Evolutionary conservation across 2,113 vertebrate species (phyloP), one percentile per base, ranked within the genome.

Genomic region (Misgurnus anguillicaudatus): DNA sequence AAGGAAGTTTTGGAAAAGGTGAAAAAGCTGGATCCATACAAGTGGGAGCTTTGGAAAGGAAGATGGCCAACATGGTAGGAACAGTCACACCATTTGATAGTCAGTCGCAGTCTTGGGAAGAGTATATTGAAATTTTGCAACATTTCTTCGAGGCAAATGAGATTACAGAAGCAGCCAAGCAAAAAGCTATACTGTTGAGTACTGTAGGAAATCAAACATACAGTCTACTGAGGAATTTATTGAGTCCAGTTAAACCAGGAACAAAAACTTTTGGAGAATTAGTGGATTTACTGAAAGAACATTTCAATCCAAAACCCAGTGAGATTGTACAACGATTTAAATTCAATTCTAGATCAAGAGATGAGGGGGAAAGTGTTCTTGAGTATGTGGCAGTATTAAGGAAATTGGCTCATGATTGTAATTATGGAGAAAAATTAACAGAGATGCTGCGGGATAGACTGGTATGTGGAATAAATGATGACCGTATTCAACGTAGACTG

Each of bases 391-490:
- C 62, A n/a, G 73, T 77, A 7, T 24, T 85, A 16, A 58, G 62
- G 3, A 63, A 62, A n/a, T n/a, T n/a, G n/a, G n/a, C n/a, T n/a
- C n/a, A 51, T 42, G 67, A 78, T 24, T 83, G 70, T 45, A 65
- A 79, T 8, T 83, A 69, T 24, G 63, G 69, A 24, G 36, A 69
- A 2, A 60, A 64, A 13, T 4, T 79, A 6, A 13, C 16, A 57
- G 55, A 81, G 42, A 84, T 79, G 77, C 31, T 86, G 21, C 13
- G 74, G 13, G 69, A 80, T 38, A 85, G 78, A 45, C 63, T 85
- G n/a, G 68, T 78, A 13, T 81, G 77, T 63, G 64, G 84, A 10
- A 68, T 85, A 24, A 83, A 80, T 60, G 64, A 80, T 51, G 63
- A 81, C 42, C 0, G 60, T 39, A 81, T 79, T 17, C 60, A 83